Evolutionary conservation across 2,888 invertebrate genomes (phyloP).

Genomic region (Thereva unica): DNA sequence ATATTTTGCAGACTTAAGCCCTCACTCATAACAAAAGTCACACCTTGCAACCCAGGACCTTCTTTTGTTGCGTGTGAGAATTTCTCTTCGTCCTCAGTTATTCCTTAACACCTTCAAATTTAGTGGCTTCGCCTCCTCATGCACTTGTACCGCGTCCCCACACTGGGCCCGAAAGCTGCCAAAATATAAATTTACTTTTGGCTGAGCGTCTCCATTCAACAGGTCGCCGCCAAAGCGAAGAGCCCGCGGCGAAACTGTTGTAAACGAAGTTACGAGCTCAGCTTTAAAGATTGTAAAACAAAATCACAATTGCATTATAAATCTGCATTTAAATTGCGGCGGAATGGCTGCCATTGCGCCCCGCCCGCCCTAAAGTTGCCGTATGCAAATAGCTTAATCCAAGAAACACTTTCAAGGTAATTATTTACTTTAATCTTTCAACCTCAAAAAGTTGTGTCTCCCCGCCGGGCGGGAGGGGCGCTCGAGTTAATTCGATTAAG

Average conservation of each 20-base stretch:
- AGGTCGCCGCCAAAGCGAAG: conserved; percentile 15
- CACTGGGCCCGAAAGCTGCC: too few relatives aligned
- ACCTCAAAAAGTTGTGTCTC: conserved; percentile 40
- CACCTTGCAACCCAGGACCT: too few relatives aligned
- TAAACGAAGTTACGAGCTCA: conserved; percentile 30
- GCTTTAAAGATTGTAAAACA: conserved; percentile 31
- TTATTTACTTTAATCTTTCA: conserved; percentile 42
- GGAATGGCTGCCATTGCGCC: conserved; percentile 2
- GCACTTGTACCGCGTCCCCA: too few relatives aligned
- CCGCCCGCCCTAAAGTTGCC: conserved; percentile 22
- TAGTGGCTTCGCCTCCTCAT: too few relatives aligned
- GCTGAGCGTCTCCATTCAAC: background rate
- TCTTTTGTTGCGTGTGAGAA: too few relatives aligned
- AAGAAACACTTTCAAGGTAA: conserved; percentile 41
- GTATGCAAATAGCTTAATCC: conserved; percentile 41
- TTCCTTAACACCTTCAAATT: too few relatives aligned
- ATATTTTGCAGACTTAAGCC: too few relatives aligned
- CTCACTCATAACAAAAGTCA: too few relatives aligned
- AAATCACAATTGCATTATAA: conserved; percentile 39
- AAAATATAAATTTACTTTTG: too few relatives aligned
- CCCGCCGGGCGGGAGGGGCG: conserved; percentile 29
- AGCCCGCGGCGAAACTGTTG: background rate
- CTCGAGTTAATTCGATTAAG: conserved; percentile 41
- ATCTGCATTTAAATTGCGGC: conserved; percentile 40
- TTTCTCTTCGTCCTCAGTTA: too few relatives aligned